These are phyloP conservation scores for Lepus timidus DNA, from an alignment of 2,113 vertebrate genomes.

Conservation along the genomic window DNA sequence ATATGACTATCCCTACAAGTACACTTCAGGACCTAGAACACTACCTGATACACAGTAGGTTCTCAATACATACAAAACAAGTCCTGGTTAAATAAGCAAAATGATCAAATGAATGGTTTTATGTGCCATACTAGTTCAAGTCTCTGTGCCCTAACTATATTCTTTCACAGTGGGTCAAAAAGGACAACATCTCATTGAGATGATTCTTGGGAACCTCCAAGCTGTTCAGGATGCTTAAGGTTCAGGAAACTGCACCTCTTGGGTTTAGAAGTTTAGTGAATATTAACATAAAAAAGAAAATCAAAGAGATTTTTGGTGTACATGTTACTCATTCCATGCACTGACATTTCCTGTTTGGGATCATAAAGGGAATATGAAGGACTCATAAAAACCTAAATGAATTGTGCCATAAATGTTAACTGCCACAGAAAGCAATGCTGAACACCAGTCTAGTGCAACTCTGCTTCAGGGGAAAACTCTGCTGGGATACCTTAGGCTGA, in stretches of 20 bases:
- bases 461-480: conserved; percentile 58
- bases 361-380: conserved; percentile 77
- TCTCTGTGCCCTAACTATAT: not conserved
- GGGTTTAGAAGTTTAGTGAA: conserved; percentile 51
- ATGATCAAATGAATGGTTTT: not conserved
- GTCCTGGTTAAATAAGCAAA: not conserved
- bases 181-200: not conserved
- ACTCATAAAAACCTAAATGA: conserved; percentile 79
- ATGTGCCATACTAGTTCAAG: not conserved
- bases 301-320: conserved; percentile 53
- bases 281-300: conserved; percentile 69
- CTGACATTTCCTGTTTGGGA: conserved; percentile 73
- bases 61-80: not conserved
- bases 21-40: not conserved
- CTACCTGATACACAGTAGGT: not conserved
- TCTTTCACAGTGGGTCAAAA: not conserved
- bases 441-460: conserved; percentile 22
- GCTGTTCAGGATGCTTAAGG: not conserved
- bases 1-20: not conserved
- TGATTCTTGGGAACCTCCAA: not conserved
- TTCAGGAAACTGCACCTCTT: not conserved
- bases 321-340: conserved; percentile 45
- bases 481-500: not conserved
- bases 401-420: conserved; percentile 82
- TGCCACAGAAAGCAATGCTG: conserved; percentile 24